Evolutionary conservation across 1,140 invertebrate genomes (phyloP), one percentile per base, ranked within the genome.

Genomic region (Drosophila erecta): DNA sequence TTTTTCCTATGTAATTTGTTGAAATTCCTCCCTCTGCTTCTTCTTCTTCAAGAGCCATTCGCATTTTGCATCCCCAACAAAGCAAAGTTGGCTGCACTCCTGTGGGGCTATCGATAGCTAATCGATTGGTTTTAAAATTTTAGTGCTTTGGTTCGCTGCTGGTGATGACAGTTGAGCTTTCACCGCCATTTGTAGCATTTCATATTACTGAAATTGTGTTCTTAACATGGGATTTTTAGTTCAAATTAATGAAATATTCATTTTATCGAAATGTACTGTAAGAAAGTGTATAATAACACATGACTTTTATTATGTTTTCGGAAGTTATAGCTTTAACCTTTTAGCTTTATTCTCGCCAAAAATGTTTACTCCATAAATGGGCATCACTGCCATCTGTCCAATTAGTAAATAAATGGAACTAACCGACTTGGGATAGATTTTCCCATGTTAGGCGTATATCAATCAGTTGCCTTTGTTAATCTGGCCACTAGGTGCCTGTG

Each of bases 1-100:
- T 79, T 86, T 85, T 85, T 87, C 75, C 75, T 71, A 56, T 57
- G 66, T 89, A 76, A 83, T 86, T 83, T 81, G 80, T 81, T 76
- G 70, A 76, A 83, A 83, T 87, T 79, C 79, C 75, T 89, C 75
- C 79, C 79, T 87, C 79, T 58, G 49, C 66, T 72, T 62, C 76
- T 76, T 81, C 79, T 80, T 80, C 78, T 83, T 78, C 46, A 43
- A 67, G 37, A 41, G 53, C 46, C 54, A 50, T 71, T 81, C 76
- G 76, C 71, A 77, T 77, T 76, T 61, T 64, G 51, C 53, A 35
- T 5, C 30, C 49, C 49, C 30, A 51, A 51, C 49, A 51, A 51
- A 51, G 49, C n/a, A 57, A 72, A 38, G 43, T 49, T 40, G 33
- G 43, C 56, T 38, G 8, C 17, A 35, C 12, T 51, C n/a, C 20